phyloP scores from a whole-genome alignment of 2,888 invertebrate genomes.

The Cephus rjabovi region DNA sequence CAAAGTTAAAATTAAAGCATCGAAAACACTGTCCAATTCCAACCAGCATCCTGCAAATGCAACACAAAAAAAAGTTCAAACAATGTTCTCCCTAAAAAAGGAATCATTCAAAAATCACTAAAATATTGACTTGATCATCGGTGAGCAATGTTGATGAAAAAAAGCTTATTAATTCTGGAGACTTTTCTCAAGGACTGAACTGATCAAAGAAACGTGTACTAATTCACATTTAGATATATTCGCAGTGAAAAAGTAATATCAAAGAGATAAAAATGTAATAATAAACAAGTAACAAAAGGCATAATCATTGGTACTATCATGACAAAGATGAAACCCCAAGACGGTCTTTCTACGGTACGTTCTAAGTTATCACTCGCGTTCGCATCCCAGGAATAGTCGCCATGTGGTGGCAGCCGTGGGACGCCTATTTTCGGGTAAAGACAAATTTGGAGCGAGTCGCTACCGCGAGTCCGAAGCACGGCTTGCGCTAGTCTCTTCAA shows the following conservation, averaged over 20 bases:
- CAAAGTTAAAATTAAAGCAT: no score
- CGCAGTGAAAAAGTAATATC: neutral
- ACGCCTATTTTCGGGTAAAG: constrained; percentile 79
- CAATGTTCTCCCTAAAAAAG: no score
- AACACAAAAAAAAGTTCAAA: no score
- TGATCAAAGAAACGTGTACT: no score
- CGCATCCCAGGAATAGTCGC: constrained; percentile 63
- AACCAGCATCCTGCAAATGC: no score
- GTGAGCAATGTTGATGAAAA: no score
- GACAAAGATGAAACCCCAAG: neutral
- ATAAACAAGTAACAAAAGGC: neutral
- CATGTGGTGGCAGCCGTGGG: constrained; percentile 63
- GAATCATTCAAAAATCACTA: no score
- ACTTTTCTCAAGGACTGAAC: no score
- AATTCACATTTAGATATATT: no score
- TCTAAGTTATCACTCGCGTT: constrained; percentile 49
- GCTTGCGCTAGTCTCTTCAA: constrained; percentile 47
- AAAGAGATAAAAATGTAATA: neutral
- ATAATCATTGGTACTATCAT: neutral
- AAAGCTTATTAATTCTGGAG: no score
- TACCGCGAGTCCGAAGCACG: constrained; percentile 35
- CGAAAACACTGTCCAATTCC: no score
- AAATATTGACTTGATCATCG: no score
- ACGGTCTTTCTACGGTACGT: constrained; percentile 1
- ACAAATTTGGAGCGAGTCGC: constrained; percentile 80